Conservation (phyloP, 2,888 invertebrate genomes). For the Synanthedon andrenaeformis region DNA sequence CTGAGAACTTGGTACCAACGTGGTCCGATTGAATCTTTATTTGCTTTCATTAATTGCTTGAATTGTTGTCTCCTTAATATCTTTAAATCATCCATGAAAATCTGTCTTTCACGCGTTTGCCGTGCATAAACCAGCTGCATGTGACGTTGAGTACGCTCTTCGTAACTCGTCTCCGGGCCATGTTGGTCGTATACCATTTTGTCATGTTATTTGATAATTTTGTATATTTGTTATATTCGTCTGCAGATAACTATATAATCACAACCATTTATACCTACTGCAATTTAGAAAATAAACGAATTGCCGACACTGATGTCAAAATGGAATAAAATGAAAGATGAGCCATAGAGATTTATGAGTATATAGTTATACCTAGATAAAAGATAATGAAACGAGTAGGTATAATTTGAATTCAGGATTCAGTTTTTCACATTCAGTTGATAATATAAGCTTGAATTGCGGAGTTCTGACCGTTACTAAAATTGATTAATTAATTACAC, state of each 20-base stretch:
- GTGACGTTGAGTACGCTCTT: conserved; percentile 21
- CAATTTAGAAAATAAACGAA: not conserved
- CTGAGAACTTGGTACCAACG: conserved; percentile 56
- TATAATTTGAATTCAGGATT: no score
- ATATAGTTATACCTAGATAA: no score
- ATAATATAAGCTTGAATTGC: no score
- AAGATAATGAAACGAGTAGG: no score
- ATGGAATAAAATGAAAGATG: no score
- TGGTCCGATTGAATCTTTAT: conserved; percentile 37
- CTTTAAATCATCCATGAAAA: conserved; percentile 52
- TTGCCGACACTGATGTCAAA: not conserved
- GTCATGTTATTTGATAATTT: conserved; percentile 1
- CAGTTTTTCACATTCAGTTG: no score
- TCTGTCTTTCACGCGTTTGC: conserved; percentile 34
- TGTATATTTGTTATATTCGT: not conserved
- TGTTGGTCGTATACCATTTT: conserved; percentile 23
- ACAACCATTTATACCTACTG: not conserved
- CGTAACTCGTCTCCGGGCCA: conserved; percentile 17
- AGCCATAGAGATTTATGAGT: no score
- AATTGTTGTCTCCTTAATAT: conserved; percentile 25
- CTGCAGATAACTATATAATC: no score
- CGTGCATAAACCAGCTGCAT: conserved; percentile 37
- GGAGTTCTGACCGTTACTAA: no score
- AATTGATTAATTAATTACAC: no score
- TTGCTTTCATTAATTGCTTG: conserved; percentile 17